These are phyloP conservation scores for Cichladusa arquata DNA, from an alignment of 2,113 vertebrate species.

Conservation along the genomic window DNA sequence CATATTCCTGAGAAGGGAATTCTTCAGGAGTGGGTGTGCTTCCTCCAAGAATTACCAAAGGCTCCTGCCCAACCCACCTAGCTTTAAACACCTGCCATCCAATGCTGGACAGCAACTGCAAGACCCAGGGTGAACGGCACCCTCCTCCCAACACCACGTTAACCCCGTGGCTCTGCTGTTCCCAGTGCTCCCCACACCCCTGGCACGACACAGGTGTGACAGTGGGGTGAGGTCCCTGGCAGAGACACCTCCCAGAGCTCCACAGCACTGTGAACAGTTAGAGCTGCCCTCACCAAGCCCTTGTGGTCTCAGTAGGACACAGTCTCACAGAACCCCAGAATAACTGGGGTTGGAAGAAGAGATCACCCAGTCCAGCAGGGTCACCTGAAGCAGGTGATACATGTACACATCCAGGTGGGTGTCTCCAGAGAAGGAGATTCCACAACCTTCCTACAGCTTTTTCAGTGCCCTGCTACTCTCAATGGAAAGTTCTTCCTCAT, in stretches of 20 bases:
- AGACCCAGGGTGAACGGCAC: fast-evolving
- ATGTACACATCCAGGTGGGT: fast-evolving
- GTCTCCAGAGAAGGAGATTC: not conserved
- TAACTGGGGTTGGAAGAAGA: not conserved
- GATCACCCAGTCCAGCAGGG: not conserved
- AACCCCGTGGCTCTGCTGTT: not conserved
- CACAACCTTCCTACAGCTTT: not conserved
- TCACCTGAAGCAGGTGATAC: not conserved
- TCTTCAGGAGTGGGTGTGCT: not conserved
- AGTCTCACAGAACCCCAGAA: not conserved
- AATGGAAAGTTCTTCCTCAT: not conserved
- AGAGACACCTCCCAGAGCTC: not conserved
- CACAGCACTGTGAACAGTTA: too few relatives aligned
- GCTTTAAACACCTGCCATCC: not conserved
- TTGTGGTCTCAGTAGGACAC: not conserved
- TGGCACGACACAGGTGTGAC: fast-evolving
- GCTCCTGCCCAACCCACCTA: not conserved
- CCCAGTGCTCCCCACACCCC: not conserved
- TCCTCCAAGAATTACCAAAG: not conserved
- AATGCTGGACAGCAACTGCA: not conserved
- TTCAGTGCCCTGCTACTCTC: not conserved
- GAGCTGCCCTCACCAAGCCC: not conserved
- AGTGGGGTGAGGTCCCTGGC: too few relatives aligned
- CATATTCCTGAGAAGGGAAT: conserved; percentile 83
- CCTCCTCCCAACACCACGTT: fast-evolving